Evolutionary conservation across 2,888 invertebrate genomes (phyloP).

Genomic region (Chrysotoxum bicinctum): DNA sequence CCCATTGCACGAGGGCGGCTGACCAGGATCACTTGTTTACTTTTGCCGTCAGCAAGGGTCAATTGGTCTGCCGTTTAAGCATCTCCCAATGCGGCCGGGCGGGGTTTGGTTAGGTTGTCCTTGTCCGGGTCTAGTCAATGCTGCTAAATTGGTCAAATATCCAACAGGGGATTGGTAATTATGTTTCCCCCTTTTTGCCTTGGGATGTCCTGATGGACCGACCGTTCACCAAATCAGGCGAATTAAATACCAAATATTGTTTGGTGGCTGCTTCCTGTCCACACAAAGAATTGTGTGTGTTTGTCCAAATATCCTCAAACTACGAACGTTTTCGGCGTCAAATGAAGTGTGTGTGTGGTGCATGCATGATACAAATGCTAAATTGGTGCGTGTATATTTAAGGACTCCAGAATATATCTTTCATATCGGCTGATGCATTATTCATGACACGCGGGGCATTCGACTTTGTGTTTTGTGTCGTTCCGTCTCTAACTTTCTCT

Average conservation of each 20-base stretch:
- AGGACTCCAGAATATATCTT: constrained; percentile 55
- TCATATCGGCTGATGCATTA: constrained; percentile 56
- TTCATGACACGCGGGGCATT: constrained; percentile 61
- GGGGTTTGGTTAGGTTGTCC: constrained; percentile 22
- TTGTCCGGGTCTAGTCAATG: constrained; percentile 38
- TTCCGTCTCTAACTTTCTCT: constrained; percentile 49
- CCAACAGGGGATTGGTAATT: constrained; percentile 72
- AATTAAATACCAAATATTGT: constrained; percentile 73
- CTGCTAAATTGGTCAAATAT: constrained; percentile 70
- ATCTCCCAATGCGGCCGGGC: constrained; percentile 41
- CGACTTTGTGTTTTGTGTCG: constrained; percentile 17
- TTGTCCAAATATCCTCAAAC: constrained; percentile 71
- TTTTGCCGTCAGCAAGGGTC: constrained; percentile 69
- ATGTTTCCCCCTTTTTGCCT: constrained; percentile 60
- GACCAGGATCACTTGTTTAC: constrained; percentile 64
- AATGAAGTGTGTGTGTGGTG: constrained; percentile 71
- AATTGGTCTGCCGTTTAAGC: constrained; percentile 67
- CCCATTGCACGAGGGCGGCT: constrained; percentile 37
- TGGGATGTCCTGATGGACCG: constrained; percentile 36
- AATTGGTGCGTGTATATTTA: constrained; percentile 71
- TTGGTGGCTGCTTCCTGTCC: constrained; percentile 70
- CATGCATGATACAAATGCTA: constrained; percentile 72
- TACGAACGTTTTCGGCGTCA: constrained; percentile 59
- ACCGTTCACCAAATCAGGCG: constrained; percentile 67
- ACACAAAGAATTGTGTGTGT: constrained; percentile 70